phyloP scores from a whole-genome alignment of 92 coral and sea anemone genomes.

The Ricordea florida region DNA sequence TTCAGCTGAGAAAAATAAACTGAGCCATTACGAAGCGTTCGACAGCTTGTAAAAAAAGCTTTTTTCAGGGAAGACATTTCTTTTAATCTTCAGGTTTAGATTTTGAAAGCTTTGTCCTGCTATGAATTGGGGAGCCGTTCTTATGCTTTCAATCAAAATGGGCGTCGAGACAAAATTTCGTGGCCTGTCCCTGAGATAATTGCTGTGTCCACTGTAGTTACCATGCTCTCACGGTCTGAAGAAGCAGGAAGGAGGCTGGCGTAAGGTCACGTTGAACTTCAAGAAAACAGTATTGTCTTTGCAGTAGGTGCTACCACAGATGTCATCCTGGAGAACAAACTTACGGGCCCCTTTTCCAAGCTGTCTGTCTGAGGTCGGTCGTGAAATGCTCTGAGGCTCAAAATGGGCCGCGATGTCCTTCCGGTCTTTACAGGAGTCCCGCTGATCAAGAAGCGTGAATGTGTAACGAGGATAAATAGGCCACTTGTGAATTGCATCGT shows the following conservation, averaged over 20 bases:
- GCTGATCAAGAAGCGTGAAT: conserved; percentile 91
- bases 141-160: background rate
- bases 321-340: conserved; percentile 88
- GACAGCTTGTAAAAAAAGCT: too few relatives aligned
- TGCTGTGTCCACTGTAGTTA: background rate
- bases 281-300: conserved; percentile 83
- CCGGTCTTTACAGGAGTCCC: conserved; percentile 69
- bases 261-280: conserved; percentile 68
- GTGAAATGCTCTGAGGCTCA: conserved; percentile 91
- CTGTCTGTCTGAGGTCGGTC: conserved; percentile 92
- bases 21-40: too few relatives aligned
- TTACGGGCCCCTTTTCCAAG: conserved; percentile 98
- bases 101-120: too few relatives aligned
- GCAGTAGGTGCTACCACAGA: conserved; percentile 77
- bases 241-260: conserved; percentile 71
- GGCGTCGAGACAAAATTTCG: background rate
- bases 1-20: too few relatives aligned
- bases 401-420: conserved; percentile 86
- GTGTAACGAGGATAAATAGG: conserved; percentile 90
- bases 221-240: conserved; percentile 44
- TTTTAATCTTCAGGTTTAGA: too few relatives aligned
- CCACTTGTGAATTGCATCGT: conserved; percentile 91
- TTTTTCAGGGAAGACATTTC: too few relatives aligned
- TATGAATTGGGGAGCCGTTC: too few relatives aligned
- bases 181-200: too few relatives aligned